These are phyloP conservation scores for Diacarnus erythraeanus DNA, from an alignment of 37 sponge, comb jelly and placozoan species.

Conservation along the genomic window DNA sequence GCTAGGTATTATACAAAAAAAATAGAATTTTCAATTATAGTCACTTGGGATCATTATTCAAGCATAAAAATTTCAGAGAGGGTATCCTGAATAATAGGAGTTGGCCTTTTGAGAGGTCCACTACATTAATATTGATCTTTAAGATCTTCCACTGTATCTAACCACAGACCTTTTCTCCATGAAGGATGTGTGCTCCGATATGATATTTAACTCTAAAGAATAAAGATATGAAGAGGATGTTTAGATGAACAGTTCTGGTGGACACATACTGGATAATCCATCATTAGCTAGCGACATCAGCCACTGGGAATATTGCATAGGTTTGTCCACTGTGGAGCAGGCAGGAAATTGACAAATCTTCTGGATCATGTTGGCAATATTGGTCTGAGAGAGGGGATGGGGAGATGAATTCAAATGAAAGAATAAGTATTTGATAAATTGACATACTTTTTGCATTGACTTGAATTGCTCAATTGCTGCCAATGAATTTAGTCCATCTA, in stretches of 20 bases:
- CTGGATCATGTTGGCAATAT: not conserved
- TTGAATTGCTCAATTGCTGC: not conserved
- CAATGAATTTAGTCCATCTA: constrained; percentile 14
- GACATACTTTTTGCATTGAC: not conserved
- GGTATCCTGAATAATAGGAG: too few relatives aligned
- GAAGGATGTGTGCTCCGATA: not conserved
- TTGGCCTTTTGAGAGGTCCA: too few relatives aligned
- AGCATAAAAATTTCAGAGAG: too few relatives aligned
- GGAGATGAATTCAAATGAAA: not conserved
- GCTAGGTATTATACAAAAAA: too few relatives aligned
- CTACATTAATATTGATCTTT: too few relatives aligned
- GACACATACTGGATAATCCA: not conserved
- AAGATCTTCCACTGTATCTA: too few relatives aligned
- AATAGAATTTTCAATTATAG: too few relatives aligned
- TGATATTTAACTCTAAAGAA: not conserved
- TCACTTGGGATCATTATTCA: too few relatives aligned
- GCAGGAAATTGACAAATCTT: not conserved
- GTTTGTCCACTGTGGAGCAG: not conserved
- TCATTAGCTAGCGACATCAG: not conserved
- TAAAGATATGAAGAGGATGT: too few relatives aligned
- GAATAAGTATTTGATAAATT: not conserved
- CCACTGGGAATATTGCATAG: not conserved
- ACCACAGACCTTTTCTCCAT: not conserved
- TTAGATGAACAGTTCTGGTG: not conserved
- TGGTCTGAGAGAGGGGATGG: not conserved